Evolutionary conservation across 1,140 invertebrate species (phyloP).

Genomic region (Vollenhovia emeryi): DNA sequence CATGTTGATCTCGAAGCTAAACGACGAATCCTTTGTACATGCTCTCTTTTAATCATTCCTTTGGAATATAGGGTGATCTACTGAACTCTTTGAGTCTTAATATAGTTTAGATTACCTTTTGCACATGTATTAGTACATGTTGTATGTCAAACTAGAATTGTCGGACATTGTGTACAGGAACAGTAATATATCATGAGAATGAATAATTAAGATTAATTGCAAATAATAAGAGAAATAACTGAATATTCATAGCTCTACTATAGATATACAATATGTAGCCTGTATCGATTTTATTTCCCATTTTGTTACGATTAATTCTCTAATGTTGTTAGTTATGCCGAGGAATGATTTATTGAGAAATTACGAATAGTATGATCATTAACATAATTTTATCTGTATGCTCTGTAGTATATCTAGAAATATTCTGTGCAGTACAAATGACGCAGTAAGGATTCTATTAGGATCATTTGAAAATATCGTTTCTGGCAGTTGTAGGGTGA

Average conservation of each 20-base stretch:
- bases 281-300: slow-evolving; percentile 61
- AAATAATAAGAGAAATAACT: slow-evolving; percentile 62
- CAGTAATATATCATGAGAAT: slow-evolving; percentile 59
- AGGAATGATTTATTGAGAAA: slow-evolving; percentile 57
- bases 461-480: not conserved
- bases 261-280: slow-evolving; percentile 47
- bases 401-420: slow-evolving; percentile 26
- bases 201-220: slow-evolving; percentile 64
- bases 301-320: slow-evolving; percentile 59
- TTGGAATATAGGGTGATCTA: slow-evolving; percentile 30
- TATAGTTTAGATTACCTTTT: slow-evolving; percentile 29
- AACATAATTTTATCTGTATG: slow-evolving; percentile 19
- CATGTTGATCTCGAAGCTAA: slow-evolving; percentile 65
- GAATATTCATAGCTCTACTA: slow-evolving; percentile 58
- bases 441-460: slow-evolving; percentile 13
- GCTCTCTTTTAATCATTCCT: slow-evolving; percentile 63
- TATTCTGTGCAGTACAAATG: slow-evolving; percentile 29
- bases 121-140: slow-evolving; percentile 56
- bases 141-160: slow-evolving; percentile 53
- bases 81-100: slow-evolving; percentile 13
- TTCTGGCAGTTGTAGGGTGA: slow-evolving; percentile 1
- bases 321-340: slow-evolving; percentile 43
- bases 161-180: slow-evolving; percentile 70
- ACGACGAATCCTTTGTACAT: slow-evolving; percentile 63
- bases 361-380: not conserved